Evolutionary conservation across 2,113 vertebrate genomes (phyloP).

Genomic region (Anthoscopus minutus): DNA sequence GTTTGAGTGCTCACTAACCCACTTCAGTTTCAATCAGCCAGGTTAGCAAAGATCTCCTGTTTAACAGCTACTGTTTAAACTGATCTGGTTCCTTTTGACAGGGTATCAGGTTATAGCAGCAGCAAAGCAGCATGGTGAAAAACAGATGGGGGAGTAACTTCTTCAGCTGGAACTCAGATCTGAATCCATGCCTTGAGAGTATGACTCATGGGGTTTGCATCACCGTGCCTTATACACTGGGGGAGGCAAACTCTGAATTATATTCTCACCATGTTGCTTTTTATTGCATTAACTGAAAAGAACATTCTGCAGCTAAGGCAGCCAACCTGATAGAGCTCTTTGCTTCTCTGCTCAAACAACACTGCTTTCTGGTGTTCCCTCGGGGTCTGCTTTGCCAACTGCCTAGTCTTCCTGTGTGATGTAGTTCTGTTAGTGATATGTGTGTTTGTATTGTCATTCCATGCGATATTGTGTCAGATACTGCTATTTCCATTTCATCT

Average conservation of each 20-base stretch:
- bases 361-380: constrained; percentile 43
- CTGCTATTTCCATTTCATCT: constrained; percentile 41
- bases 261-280: constrained; percentile 9
- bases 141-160: constrained; percentile 16
- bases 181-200: not conserved
- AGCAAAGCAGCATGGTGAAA: not conserved
- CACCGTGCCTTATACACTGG: not conserved
- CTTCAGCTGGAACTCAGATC: not conserved
- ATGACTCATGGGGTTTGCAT: constrained; percentile 1
- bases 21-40: not conserved
- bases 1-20: not conserved
- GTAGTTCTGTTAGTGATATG: constrained; percentile 14
- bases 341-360: constrained; percentile 38
- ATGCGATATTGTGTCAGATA: constrained; percentile 20
- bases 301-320: constrained; percentile 15
- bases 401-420: not conserved
- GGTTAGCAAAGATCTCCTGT: not conserved
- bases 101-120: not conserved
- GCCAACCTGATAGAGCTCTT: constrained; percentile 5
- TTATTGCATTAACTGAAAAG: constrained; percentile 12
- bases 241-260: not conserved
- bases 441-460: constrained; percentile 53
- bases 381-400: constrained; percentile 37
- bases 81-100: not conserved
- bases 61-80: not conserved